Evolutionary conservation across 1,140 invertebrate species (phyloP).

Genomic region (Calliopsis andreniformis): DNA sequence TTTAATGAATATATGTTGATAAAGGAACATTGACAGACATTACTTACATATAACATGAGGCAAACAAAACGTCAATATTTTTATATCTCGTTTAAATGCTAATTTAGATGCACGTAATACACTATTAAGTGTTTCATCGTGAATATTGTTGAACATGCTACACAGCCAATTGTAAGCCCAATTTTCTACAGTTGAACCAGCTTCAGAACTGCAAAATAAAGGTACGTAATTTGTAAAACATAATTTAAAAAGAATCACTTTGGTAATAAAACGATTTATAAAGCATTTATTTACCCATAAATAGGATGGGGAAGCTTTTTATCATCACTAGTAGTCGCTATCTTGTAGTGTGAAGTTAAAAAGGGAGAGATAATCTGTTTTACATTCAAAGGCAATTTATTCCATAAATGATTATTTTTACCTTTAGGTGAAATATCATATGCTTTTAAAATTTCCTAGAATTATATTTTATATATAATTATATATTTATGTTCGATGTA

Average conservation of each 20-base stretch:
- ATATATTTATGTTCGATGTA: too few relatives aligned
- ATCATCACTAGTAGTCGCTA: constrained; percentile 56
- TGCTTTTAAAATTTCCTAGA: constrained; percentile 87
- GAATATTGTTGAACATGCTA: constrained; percentile 71
- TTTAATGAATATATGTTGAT: constrained; percentile 24
- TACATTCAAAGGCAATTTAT: constrained; percentile 85
- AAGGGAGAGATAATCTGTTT: constrained; percentile 88
- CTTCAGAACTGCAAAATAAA: constrained; percentile 82
- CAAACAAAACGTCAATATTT: constrained; percentile 87
- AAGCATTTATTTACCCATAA: constrained; percentile 71
- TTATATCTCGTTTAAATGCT: constrained; percentile 86
- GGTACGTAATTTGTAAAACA: too few relatives aligned
- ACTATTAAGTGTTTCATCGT: constrained; percentile 58
- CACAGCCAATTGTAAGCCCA: constrained; percentile 88
- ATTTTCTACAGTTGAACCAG: constrained; percentile 85
- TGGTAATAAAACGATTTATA: background rate
- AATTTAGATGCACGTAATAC: constrained; percentile 86
- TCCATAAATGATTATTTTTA: constrained; percentile 84
- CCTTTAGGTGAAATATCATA: constrained; percentile 86
- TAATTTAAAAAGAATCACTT: background rate
- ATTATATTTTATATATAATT: background rate
- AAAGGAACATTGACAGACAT: constrained; percentile 14
- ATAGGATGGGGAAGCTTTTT: constrained; percentile 75
- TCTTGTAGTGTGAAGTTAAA: constrained; percentile 83
- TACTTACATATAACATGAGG: constrained; percentile 85